phyloP scores from a whole-genome alignment of 35 echinoderm and acorn worm species.

The Apostichopus japonicus region DNA sequence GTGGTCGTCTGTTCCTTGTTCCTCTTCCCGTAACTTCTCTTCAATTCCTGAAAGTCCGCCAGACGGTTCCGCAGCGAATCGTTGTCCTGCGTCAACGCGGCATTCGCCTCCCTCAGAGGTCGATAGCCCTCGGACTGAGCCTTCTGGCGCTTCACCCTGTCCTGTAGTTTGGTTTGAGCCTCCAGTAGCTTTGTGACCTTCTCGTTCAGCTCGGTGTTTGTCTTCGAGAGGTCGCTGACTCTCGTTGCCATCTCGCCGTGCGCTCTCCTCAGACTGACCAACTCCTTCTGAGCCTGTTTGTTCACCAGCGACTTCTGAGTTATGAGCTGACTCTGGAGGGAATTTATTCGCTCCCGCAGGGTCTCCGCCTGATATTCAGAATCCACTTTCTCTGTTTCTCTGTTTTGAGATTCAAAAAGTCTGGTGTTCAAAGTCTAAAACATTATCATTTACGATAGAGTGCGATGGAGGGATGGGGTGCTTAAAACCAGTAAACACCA shows the following conservation, averaged over 20 bases:
- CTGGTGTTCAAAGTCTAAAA: no score
- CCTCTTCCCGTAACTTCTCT: conserved; percentile 63
- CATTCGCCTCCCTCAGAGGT: conserved; percentile 26
- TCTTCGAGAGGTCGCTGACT: conserved; percentile 58
- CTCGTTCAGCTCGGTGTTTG: conserved; percentile 58
- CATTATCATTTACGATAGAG: background rate
- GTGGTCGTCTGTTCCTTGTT: conserved; percentile 82
- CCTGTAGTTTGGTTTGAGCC: conserved; percentile 13
- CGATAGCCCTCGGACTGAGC: conserved; percentile 24
- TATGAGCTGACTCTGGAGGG: conserved; percentile 55
- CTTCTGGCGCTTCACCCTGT: conserved; percentile 45
- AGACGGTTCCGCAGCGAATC: background rate
- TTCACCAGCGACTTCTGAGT: conserved; percentile 54
- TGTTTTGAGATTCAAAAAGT: background rate
- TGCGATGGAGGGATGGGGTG: background rate
- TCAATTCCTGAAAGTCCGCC: conserved; percentile 64
- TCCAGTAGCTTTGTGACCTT: conserved; percentile 55
- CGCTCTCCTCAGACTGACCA: conserved; percentile 58
- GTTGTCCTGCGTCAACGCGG: background rate
- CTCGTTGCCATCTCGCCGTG: conserved; percentile 56
- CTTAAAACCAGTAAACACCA: no score
- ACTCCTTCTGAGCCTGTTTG: conserved; percentile 72
- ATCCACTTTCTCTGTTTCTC: conserved; percentile 56
- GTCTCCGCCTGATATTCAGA: conserved; percentile 17
- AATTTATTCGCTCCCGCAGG: conserved; percentile 56